Evolutionary conservation across 1,140 invertebrate species (phyloP), one percentile per base, ranked within the genome.

Genomic region (Micrasema longulum): DNA sequence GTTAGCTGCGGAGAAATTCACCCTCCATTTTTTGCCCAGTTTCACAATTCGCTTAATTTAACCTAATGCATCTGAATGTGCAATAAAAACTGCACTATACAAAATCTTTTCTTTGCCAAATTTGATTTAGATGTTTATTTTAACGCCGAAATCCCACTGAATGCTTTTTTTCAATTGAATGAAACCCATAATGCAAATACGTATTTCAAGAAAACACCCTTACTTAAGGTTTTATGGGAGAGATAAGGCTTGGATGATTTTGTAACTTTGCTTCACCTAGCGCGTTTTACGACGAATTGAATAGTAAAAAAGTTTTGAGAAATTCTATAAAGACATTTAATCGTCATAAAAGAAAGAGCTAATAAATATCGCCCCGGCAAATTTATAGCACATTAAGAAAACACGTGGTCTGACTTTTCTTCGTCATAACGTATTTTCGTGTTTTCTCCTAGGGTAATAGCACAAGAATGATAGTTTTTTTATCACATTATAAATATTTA

Each of bases 1-100:
- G n/a, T n/a, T n/a, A n/a, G n/a, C n/a, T n/a, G n/a, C n/a, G n/a
- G n/a, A 31, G 43, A n/a, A n/a, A n/a, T 47, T n/a, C 43, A 47
- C 43, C 43, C 43, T 47, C 43, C 43, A 47, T 47, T 47, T 47
- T 16, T 11, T n/a, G 43, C 43, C 5, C 0, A n/a, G n/a, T 31
- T 47, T 48, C 48, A 65, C 43, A 65, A 48, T 65, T 31, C 63
- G 63, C 43, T 36, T 65, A 65, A 65, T 65, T 48, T 65, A 52
- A 47, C 47, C 20, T 65, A 65, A 65, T 65, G 23, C 47, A 47
- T 14, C 16, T 48, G 47, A 47, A 48, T 65, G 63, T 65, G 63
- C 63, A 65, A 65, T 65, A 65, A 65, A 65, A 65, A 47, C 7
- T 47, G 63, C 63, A 65, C 63, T 65, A 2, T 1, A 12, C 22